Evolutionary conservation across 2,113 vertebrate species (phyloP), one percentile per base, ranked within the genome.

Genomic region (Electrona antarctica): DNA sequence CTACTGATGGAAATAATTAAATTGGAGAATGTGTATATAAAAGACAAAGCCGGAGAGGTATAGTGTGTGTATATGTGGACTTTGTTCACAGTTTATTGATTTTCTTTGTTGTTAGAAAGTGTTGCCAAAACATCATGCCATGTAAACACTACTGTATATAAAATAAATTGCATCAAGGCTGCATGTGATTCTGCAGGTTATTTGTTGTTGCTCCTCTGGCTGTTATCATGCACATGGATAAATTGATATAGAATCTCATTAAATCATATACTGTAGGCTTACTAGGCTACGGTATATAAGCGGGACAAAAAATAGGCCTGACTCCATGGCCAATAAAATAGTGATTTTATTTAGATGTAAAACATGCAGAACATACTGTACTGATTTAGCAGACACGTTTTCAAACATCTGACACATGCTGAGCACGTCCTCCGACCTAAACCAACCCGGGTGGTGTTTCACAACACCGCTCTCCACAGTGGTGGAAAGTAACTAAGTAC

Each of bases 141-240:
- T 59, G 28, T 12, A 71, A 73, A 78, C 28, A 33, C 62, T 64
- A 49, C 3, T 21, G 21, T 21, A 21, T 21, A 21, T 21, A 21
- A 21, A 57, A n/a, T 21, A 59, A 73, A 75, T 70, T 13, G n/a
- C 71, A 78, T 80, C 11, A 65, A 52, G 9, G 41, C 73, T 15
- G 66, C 68, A 54, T 58, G 28, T 69, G 49, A 80, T 67, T 54
- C 58, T 56, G 14, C 10, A 60, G 50, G 62, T 54, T 61, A 33
- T 69, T 54, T 83, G 48, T 48, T 56, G 51, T 49, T 57, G 21
- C 21, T 21, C 50, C 58, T 13, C 6, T 60, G 59, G 51, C 12
- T 69, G 56, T 59, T 46, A 65, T 63, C 49, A 63, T 60, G 55
- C 8, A 50, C 29, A 14, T 29, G 15, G 21, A 21, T 69, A 64